Base-by-base conservation (phyloP, 2,797 vertebrate genomes). In the Balearica regulorum region DNA sequence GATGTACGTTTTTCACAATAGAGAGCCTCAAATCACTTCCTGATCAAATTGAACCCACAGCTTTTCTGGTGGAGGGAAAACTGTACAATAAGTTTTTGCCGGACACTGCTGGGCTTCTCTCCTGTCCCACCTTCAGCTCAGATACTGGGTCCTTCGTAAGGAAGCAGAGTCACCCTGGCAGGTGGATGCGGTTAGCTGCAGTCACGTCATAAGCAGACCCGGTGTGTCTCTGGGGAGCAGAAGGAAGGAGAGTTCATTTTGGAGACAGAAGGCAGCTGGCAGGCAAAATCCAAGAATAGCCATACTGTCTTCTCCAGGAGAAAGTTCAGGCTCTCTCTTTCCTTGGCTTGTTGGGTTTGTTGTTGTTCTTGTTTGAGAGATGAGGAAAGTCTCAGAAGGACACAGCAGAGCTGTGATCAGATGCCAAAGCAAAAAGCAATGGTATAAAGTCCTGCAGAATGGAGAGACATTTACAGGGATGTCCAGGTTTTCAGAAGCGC, bases 311-410 rank as follows among this genome's bases (percentile, higher is more conserved):
- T 95, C 93, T 94, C 54, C 72, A 91, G 82, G 76, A 95, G 69
- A 91, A 94, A 90, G 84, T 94, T 94, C 91, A 94, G 82, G 55
- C 83, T 87, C 46, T 94, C 41, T 96, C 83, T 93, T 84, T 6
- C 5, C 53, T 96, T 93, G 82, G 78, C 89, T 95, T 0, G 0
- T 71, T 80, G 64, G 26, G 19, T 92, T 94, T 96, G 79, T 93
- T 97, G 88, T 93, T 97, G 72, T 96, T 96, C 89, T 94, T 96
- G 89, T 94, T 62, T 60, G 80, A 94, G 91, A 91, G 54, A 83
- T 37, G 76, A 86, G 39, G 28, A 65, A 65, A 83, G 64, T 92
- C 92, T 79, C 95, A 91, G 90, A 92, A 95, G 53, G 72, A 94
- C 81, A 54, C 21, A 70, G 64, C 2, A 1, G 68, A 92, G 69